Conservation (phyloP, 1,140 invertebrate genomes). For the Andrena cerasifolii region DNA sequence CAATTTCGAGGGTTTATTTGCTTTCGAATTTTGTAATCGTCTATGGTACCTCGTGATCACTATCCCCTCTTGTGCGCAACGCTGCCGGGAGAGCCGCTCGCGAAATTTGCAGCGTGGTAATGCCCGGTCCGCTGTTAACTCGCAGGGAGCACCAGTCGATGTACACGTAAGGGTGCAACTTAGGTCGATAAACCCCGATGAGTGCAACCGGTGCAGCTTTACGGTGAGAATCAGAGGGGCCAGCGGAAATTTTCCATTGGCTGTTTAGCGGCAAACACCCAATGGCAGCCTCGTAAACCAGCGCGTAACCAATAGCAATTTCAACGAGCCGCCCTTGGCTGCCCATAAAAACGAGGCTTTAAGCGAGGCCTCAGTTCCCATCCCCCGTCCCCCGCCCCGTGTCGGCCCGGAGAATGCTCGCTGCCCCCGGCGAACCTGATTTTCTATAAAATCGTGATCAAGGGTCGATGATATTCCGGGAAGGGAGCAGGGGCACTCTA, state of each 20-base stretch:
- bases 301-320: slow-evolving; percentile 55
- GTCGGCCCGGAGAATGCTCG: not conserved
- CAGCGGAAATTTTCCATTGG: slow-evolving; percentile 52
- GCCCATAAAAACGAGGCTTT: slow-evolving; percentile 29
- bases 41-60: not conserved
- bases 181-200: slow-evolving; percentile 16
- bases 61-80: not conserved
- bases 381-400: too few species aligned
- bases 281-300: slow-evolving; percentile 51
- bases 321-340: not conserved
- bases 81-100: not conserved
- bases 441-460: slow-evolving; percentile 40
- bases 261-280: slow-evolving; percentile 50
- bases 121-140: not conserved
- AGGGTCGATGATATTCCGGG: not conserved
- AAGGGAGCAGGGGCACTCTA: not conserved
- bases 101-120: slow-evolving; percentile 25
- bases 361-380: slow-evolving; percentile 11
- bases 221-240: slow-evolving; percentile 30
- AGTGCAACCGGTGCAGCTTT: slow-evolving; percentile 16
- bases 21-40: slow-evolving; percentile 13
- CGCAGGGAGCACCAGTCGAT: not conserved
- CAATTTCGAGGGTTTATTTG: not conserved
- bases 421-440: slow-evolving; percentile 10
- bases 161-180: slow-evolving; percentile 18